These are phyloP conservation scores for Monoplex corrugatus DNA, from an alignment of 2,888 invertebrate genomes.

Conservation along the genomic window DNA sequence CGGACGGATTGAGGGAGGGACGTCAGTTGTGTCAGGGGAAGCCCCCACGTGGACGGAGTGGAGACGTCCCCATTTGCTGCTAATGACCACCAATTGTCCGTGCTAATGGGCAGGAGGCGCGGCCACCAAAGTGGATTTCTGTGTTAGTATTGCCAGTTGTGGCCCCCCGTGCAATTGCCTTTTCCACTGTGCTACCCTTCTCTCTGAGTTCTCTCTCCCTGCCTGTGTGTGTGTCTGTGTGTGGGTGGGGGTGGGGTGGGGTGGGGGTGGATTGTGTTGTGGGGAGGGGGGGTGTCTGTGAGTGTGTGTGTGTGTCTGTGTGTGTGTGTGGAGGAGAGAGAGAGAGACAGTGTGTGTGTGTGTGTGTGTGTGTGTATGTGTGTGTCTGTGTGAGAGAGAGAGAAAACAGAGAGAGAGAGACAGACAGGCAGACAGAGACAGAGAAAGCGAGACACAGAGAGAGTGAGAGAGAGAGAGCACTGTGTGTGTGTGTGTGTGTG, in stretches of 20 bases:
- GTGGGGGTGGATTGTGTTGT: background rate
- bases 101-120: slow-evolving; percentile 38
- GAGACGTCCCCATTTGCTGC: slow-evolving; percentile 7
- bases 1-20: background rate
- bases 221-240: background rate
- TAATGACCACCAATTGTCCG: slow-evolving; percentile 45
- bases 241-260: background rate
- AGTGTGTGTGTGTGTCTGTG: background rate
- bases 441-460: too few species aligned
- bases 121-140: slow-evolving; percentile 43
- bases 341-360: background rate
- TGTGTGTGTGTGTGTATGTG: background rate
- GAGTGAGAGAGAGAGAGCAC: too few species aligned
- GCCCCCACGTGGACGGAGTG: background rate
- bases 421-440: too few species aligned
- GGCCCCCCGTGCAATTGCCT: slow-evolving; percentile 15
- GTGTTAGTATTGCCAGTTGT: slow-evolving; percentile 33
- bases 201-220: too few species aligned
- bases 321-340: background rate
- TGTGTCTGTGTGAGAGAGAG: slow-evolving; percentile 23
- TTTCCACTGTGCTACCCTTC: too few species aligned
- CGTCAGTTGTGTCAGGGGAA: background rate
- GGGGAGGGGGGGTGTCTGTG: slow-evolving; percentile 3
- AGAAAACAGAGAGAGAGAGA: too few species aligned
- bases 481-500: too few species aligned